Evolutionary conservation across 2,113 vertebrate species (phyloP), one percentile per base, ranked within the genome.

Genomic region (Nothocercus julius): DNA sequence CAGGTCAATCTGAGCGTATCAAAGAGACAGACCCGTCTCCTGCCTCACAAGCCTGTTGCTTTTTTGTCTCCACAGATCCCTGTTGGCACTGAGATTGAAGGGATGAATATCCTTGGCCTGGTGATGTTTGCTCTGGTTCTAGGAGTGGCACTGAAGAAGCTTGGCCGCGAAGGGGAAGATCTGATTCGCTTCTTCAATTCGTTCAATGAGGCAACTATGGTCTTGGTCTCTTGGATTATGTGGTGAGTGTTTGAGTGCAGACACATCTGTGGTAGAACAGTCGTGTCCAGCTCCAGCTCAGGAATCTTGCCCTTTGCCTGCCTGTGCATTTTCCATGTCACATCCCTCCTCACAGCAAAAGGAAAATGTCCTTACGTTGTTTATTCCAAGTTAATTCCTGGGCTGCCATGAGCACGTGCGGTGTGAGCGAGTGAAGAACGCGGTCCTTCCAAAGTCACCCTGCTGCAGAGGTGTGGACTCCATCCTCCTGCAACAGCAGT

Each of bases 151-250:
- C 96, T 99, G 87, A 98, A 98, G 94, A 99, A 99, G 87, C 98
- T 99, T 32, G 99, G 99, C 62, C 91, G 89, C 0, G 99, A 99
- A 95, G 99, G 99, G 69, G 99, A 99, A 93, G 99, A 99, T 77
- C 98, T 99, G 20, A 99, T 99, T 80, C 98, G 98, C n/a, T 99
- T 99, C 97, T 99, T 99, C 97, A 99, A 98, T 34, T 98, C 98
- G 4, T 99, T 99, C 97, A 99, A 99, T 9, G 99, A 99, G 91
- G 99, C 99, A 19, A 99, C 99, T 2, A 99, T 99, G 99, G 99
- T 99, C 82, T 96, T 99, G 91, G 99, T 99, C 69, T 98, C 99
- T 9, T 99, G 99, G 99, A 99, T 99, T 96, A 99, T 99, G 99
- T 99, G 99, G 99, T 99, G 85, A 98, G 99, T 98, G 38, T 73